Base-by-base conservation (phyloP, 2,888 invertebrate genomes). In the Hydropsyche betteni region DNA sequence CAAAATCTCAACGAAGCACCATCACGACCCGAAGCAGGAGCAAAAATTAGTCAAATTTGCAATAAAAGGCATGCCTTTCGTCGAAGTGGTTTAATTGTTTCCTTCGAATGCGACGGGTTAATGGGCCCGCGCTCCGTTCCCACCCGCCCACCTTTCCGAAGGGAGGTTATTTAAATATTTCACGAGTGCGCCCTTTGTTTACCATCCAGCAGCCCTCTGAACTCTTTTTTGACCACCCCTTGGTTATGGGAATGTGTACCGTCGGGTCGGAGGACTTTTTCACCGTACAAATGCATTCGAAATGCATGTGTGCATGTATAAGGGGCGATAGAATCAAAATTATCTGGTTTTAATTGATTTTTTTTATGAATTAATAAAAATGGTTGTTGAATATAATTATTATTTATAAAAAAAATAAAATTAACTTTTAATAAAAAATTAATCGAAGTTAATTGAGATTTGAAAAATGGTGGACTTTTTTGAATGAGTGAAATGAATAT, bases 121-220 rank as follows among this genome's bases (percentile, higher is more conserved):
- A 55, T 16, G 55, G 55, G 55, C 55, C 55, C 7, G 6, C 24
- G 8, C 55, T 16, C n/a, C 55, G 16, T n/a, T 24, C 24, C 24
- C 7, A 36, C 68, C 68, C 68, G 5, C 44, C 24, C 24, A 12
- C 44, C 12, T 5, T 68, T 36, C 8, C 24, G 44, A 36, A n/a
- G 64, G 36, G 64, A 69, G 70, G 71, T 75, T 70, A 71, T 68
- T 77, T 77, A 75, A 77, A 77, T 77, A 77, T 77, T 77, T 75
- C 38, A 77, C 53, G 53, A 76, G 73, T 64, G 8, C 69, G 68
- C 53, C 51, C 76, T 44, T 68, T 76, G 76, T 76, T 76, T 73
- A 76, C 64, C 53, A 55, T 51, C 38, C 24, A 44, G 36, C 74
- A 58, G 24, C 16, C 24, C 58, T 58, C 14, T n/a, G 53, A 14